Base-by-base conservation (phyloP, 2,888 invertebrate species). In the Onthophagus sagittarius region DNA sequence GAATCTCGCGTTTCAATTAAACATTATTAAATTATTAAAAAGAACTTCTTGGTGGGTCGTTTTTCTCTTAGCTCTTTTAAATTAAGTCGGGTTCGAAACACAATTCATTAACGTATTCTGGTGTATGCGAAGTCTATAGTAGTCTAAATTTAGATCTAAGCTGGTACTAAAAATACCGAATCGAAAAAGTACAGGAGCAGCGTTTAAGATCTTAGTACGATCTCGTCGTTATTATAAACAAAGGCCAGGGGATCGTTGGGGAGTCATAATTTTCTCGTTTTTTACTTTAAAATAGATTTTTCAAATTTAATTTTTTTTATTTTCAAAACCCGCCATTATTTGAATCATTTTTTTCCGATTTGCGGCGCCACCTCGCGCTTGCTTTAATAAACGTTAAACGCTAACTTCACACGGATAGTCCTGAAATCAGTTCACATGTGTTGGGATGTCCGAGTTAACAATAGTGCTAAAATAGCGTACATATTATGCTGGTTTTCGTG, bases 381-480 rank as follows among this genome's bases (percentile, higher is more conserved):
- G 64, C 5, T 14, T 64, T 64, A 5, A 23, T 23, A 32, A 65
- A 32, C 13, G 15, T 31, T 9, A 15, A 65, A n/a, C 13, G 23
- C 32, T 13, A 65, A 65, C 32, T 65, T 65, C 65, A 65, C 32
- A 67, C 67, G 11, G 67, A 15, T 23, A 5, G n/a, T 15, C 31
- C 31, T 11, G 6, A 67, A n/a, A n/a, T 23, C 15, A 7, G 23
- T 67, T 67, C 31, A 32, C 72, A 70, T 74, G 72, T 74, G 39
- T 39, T 63, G 63, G 71, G 71, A 70, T 71, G 73, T 71, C 71
- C 62, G 53, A 62, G 70, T 71, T 63, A 64, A 63, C 31, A 63
- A 70, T 72, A 74, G 72, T 75, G 75, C 72, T 65, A 63, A 62
- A 75, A 39, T 75, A 75, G 75, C 69, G 67, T 67, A 75, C 70